Conservation (phyloP, 2,888 invertebrate genomes). For the Nysson spinosus region DNA sequence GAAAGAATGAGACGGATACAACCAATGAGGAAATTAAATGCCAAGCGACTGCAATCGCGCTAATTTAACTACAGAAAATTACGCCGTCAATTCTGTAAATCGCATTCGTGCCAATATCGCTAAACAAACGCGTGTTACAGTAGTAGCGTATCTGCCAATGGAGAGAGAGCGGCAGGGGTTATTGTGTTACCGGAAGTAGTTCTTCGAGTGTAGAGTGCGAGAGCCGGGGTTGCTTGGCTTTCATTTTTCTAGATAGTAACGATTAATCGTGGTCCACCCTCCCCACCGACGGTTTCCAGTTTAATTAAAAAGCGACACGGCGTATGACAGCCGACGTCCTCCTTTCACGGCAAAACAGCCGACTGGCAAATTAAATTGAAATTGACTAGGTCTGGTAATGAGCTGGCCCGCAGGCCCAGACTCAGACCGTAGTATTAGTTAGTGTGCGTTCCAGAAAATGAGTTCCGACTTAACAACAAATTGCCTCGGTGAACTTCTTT, state of each 20-base stretch:
- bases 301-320: slow-evolving; percentile 55
- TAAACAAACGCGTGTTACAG: slow-evolving; percentile 17
- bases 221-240: slow-evolving; percentile 9
- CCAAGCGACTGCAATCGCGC: slow-evolving; percentile 42
- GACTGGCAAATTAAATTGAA: slow-evolving; percentile 66
- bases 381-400: slow-evolving; percentile 67
- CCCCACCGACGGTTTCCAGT: slow-evolving; percentile 30
- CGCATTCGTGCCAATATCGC: slow-evolving; percentile 37
- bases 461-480: slow-evolving; percentile 69
- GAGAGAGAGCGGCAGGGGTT: not conserved
- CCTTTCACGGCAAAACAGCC: slow-evolving; percentile 42
- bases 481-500: slow-evolving; percentile 61
- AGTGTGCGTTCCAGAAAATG: slow-evolving; percentile 63
- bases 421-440: slow-evolving; percentile 27
- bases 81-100: slow-evolving; percentile 37
- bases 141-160: not conserved
- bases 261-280: slow-evolving; percentile 49
- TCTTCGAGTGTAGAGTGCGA: slow-evolving; percentile 27
- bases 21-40: slow-evolving; percentile 41
- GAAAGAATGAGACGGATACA: slow-evolving; percentile 4
- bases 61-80: slow-evolving; percentile 50
- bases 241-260: slow-evolving; percentile 55
- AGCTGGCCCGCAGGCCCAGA: slow-evolving; percentile 59
- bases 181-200: slow-evolving; percentile 30
- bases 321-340: slow-evolving; percentile 17